Evolutionary conservation across 2,113 vertebrate genomes (phyloP), one percentile per base, ranked within the genome.

Genomic region (Nicator chloris): DNA sequence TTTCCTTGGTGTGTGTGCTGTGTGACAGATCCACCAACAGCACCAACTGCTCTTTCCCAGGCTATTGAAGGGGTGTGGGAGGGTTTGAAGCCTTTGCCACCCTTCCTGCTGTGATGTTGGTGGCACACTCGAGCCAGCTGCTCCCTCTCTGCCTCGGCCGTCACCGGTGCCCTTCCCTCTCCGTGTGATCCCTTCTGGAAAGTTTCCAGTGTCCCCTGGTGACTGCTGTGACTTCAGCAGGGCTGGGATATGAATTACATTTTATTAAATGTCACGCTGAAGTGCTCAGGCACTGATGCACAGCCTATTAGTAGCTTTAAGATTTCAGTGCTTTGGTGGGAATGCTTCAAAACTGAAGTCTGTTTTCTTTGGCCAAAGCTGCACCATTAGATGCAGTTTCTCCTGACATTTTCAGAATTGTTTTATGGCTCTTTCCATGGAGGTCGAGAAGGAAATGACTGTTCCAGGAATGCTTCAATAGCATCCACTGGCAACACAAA

Each of bases 341-440:
- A 98, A 97, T 31, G 92, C 94, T 97, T 96, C 97, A 97, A 95
- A 96, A 82, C 96, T 59, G 26, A 84, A 82, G 68, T 30, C 71
- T 98, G 98, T 98, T 98, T 98, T 98, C 95, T 85, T 98, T 98
- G 98, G 98, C 98, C 60, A 20, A 76, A 59, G 83, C 85, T 66
- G 66, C 88, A 8, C 95, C 96, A 78, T 95, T 96, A 97, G 97
- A 97, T 86, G 95, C 96, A 95, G 97, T 98, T 98, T 96, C 96
- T 95, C 92, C 93, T 97, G 97, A 97, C 97, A 75, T 97, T 97
- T 98, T 81, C 92, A 81, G 96, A 95, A 97, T 98, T 98, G 97
- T 78, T 98, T 98, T 98, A 97, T 93, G 95, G 88, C 97, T 92
- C 90, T 93, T 83, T 97, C 97, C 95, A 70, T 60, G 75, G 97